A percentile compares a stretch with the other conserved stretches of the same genome.
phyloP scores from a whole-genome alignment of 2,113 vertebrate genomes.

The Cavia aperea region DNA sequence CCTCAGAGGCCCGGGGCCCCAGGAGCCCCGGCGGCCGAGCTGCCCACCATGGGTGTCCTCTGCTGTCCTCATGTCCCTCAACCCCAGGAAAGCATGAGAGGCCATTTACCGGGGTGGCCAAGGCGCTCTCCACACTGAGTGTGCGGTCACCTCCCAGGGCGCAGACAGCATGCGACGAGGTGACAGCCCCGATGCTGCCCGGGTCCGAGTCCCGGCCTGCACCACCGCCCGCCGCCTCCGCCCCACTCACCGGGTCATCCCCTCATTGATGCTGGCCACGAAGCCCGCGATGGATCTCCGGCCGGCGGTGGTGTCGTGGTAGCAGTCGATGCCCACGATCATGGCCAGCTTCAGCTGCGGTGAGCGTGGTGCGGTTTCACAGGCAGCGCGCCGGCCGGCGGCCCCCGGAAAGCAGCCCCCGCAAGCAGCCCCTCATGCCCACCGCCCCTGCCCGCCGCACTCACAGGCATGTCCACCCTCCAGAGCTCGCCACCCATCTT shows the following conservation, averaged over 20 bases:
- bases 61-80: not conserved
- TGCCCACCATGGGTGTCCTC: not conserved
- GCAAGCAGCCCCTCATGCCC: not conserved
- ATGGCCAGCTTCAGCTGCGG: conserved; percentile 90
- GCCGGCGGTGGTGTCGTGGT: conserved; percentile 87
- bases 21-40: not conserved
- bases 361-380: not conserved
- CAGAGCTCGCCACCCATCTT: conserved; percentile 98
- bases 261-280: conserved; percentile 90
- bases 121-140: not conserved
- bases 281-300: conserved; percentile 89
- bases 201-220: not conserved
- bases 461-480: conserved; percentile 92
- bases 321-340: conserved; percentile 96
- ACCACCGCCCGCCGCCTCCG: too few species aligned
- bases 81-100: not conserved
- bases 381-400: too few species aligned
- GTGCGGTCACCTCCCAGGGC: not conserved
- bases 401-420: too few species aligned
- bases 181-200: not conserved
- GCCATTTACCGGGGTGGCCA: not conserved
- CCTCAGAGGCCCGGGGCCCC: not conserved
- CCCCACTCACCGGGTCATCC: conserved; percentile 85
- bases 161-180: too few species aligned
- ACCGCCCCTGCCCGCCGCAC: conserved; percentile 32